Conservation (phyloP, 2,888 invertebrate genomes). For the Ennomos erosarius region DNA sequence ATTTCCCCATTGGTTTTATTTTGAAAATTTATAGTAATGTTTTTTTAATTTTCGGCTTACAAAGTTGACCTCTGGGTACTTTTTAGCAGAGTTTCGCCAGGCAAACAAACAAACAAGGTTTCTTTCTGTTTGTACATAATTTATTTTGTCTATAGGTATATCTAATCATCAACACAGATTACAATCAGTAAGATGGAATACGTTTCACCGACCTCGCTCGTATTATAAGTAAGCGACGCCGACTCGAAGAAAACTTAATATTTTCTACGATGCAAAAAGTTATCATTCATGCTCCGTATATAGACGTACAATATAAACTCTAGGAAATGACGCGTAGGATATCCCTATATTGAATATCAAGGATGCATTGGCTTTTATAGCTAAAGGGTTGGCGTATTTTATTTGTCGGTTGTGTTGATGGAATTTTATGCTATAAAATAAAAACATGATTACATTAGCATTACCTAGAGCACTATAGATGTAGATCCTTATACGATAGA, state of each 20-base stretch:
- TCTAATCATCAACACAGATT: too few species aligned
- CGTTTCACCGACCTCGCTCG: too few species aligned
- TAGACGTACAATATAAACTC: constrained; percentile 23
- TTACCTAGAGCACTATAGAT: neutral
- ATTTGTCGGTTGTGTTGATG: constrained; percentile 13
- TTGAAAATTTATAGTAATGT: too few species aligned
- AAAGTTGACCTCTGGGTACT: too few species aligned
- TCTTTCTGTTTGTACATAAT: too few species aligned
- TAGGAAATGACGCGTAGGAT: constrained; percentile 27
- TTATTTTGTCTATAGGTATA: too few species aligned
- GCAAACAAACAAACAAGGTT: too few species aligned
- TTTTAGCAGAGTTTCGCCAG: too few species aligned
- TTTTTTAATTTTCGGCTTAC: too few species aligned
- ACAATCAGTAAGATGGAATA: too few species aligned
- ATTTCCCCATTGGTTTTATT: too few species aligned
- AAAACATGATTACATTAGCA: constrained; percentile 4
- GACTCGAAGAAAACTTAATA: constrained; percentile 14
- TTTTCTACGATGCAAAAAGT: constrained; percentile 19
- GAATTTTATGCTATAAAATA: constrained; percentile 3
- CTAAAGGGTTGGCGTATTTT: constrained; percentile 21
- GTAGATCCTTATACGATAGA: too few species aligned
- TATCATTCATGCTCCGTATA: constrained; percentile 20
- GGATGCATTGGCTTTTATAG: constrained; percentile 34
- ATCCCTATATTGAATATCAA: constrained; percentile 36
- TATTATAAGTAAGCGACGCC: neutral